Evolutionary conservation across 2,113 vertebrate genomes (phyloP).

Genomic region (Psophia crepitans): DNA sequence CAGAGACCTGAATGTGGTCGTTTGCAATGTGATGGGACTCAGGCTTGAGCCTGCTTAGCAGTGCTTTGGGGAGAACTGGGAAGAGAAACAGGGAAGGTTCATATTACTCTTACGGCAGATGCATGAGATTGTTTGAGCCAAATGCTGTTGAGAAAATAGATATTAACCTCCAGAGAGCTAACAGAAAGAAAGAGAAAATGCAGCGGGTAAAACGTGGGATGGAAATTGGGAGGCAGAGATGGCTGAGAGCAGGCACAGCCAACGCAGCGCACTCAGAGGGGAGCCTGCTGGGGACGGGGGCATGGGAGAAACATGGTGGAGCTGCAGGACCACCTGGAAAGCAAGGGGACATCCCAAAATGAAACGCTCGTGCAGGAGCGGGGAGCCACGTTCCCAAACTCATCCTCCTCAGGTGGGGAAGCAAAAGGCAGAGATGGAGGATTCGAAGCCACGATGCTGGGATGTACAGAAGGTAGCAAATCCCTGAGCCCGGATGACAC

Average conservation of each 20-base stretch:
- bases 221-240: neutral
- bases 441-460: neutral
- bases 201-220: neutral
- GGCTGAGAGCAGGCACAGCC: neutral
- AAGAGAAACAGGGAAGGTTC: neutral
- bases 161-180: neutral
- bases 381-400: neutral
- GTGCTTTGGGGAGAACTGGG: neutral
- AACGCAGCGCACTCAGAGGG: rapidly evolving
- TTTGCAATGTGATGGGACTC: neutral
- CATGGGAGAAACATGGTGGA: rapidly evolving
- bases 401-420: neutral
- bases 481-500: neutral
- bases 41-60: neutral
- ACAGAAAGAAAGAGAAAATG: neutral
- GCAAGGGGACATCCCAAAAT: rapidly evolving
- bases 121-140: neutral
- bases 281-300: neutral
- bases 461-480: neutral
- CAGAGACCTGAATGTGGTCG: neutral
- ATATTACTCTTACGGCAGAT: neutral
- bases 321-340: rapidly evolving
- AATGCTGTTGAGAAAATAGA: slow-evolving; percentile 2
- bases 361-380: rapidly evolving
- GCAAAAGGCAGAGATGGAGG: neutral